Evolutionary conservation across 2,797 vertebrate species (phyloP), one percentile per base, ranked within the genome.

Genomic region (Sebastes itinus): DNA sequence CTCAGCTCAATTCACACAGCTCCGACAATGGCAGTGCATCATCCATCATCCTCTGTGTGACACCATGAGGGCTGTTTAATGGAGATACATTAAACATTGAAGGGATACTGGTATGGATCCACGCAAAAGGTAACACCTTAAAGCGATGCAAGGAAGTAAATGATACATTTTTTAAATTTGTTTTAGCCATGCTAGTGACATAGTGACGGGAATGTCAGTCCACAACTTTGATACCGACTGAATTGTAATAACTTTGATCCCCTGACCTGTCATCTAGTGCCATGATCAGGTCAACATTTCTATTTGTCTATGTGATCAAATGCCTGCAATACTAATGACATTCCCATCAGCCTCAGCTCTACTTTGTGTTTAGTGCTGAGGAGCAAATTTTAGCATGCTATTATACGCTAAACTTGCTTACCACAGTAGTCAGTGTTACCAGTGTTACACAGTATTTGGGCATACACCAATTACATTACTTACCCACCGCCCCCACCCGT

Each of bases 1-100:
- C 71, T 79, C 81, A 64, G 58, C 10, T 65, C 67, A 70, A 12
- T 75, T 89, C 81, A 78, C 76, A 77, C 83, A 8, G 56, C 11
- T 32, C 54, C 2, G 64, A 72, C 74, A 77, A 65, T 3, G 10
- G 32, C 71, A 6, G 79, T 1, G 49, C 55, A 6, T 80, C 79
- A 64, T 71, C 75, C 54, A 59, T 89, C 77, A 71, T 35, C 61
- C 59, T 66, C 55, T 27, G 54, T 7, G 49, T 54, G 78, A 65
- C 32, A 14, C 7, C 2, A 38, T 6, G 61, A 69, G 30, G 18
- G 42, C 67, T 54, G 67, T 25, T 67, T 65, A 22, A 70, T 35
- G 23, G 2, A 52, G 35, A 38, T 35, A 16, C 49, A n/a, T 22
- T 71, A 46, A 46, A 46, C 42, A 0, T 46, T 54, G 16, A 46